Evolutionary conservation across 1,140 invertebrate species (phyloP).

Genomic region (Aphaenogaster floridana): DNA sequence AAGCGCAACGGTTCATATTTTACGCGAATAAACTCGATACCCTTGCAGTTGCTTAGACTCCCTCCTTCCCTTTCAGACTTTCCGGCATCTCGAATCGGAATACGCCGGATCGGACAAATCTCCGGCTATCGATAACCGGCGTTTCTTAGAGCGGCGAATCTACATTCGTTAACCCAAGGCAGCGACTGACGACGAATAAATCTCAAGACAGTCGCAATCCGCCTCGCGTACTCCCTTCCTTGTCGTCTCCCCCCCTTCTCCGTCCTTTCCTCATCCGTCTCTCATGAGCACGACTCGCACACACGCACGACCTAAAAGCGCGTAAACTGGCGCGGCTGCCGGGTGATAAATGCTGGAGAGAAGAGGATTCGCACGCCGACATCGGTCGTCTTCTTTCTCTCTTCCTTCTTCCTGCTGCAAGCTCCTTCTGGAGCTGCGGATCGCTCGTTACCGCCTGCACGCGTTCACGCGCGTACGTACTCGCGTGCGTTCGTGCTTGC

Average conservation of each 20-base stretch:
- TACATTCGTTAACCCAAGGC: slow-evolving; percentile 69
- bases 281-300: slow-evolving; percentile 31
- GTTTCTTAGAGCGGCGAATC: slow-evolving; percentile 65
- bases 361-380: slow-evolving; percentile 68
- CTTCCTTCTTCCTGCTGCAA: neutral
- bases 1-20: slow-evolving; percentile 17
- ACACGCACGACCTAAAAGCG: slow-evolving; percentile 67
- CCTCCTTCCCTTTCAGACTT: neutral
- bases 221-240: slow-evolving; percentile 16
- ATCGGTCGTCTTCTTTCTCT: slow-evolving; percentile 6
- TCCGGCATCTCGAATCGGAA: slow-evolving; percentile 18
- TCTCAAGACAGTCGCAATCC: slow-evolving; percentile 62
- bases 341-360: slow-evolving; percentile 72
- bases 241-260: neutral
- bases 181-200: slow-evolving; percentile 56
- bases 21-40: neutral
- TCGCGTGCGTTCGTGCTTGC: neutral
- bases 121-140: slow-evolving; percentile 72
- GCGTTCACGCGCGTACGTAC: slow-evolving; percentile 9
- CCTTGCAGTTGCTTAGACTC: neutral
- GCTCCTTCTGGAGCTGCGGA: slow-evolving; percentile 53
- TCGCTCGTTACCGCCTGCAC: slow-evolving; percentile 69
- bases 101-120: slow-evolving; percentile 66
- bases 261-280: slow-evolving; percentile 35
- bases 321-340: slow-evolving; percentile 74